Base-by-base conservation (phyloP, 1,140 invertebrate genomes). In the Lordiphosa clarofinis region DNA sequence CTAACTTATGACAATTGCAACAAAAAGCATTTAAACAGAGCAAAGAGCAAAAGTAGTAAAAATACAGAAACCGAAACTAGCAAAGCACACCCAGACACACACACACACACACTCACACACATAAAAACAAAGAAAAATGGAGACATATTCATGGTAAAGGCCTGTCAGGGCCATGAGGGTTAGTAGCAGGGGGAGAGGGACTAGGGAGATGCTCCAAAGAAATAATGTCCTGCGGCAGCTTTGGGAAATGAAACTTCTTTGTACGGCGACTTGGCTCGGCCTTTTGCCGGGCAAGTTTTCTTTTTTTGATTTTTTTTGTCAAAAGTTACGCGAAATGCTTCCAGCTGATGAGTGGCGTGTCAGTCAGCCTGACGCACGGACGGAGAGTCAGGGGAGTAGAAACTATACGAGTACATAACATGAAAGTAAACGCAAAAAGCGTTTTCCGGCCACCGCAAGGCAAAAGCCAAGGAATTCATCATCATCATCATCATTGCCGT, bases 201-300 rank as follows among this genome's bases (percentile, higher is more conserved):
- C 21, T 21, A 8, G 28, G 8, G 9, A 12, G 35, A 35, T 37
- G 11, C 31, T 19, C 31, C 40, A 62, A 68, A 64, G 24, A 56
- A 73, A 82, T 73, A 84, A 82, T 82, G 78, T 73, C 76, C 76
- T 73, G 73, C 59, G 76, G 76, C 67, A 53, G 43, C 68, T 40
- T 49, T 61, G 78, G 67, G 68, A 84, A 82, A 84, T 78, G 76
- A 82, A 82, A 82, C 73, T 76, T 82, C 78, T 82, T 82, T 82
- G 78, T 76, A 84, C 72, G 61, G 73, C 64, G 49, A 71, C 55
- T 57, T 55, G 59, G 61, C 57, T 69, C 65, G 66, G 56, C 65
- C 65, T 69, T 68, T 53, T 33, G 36, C 59, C 46, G 53, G 57
- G 48, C 43, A 48, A 67, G 24, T 50, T 66, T 21, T 42, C 49